phyloP scores from a whole-genome alignment of 1,140 invertebrate genomes.

The Drosophila athabasca region DNA sequence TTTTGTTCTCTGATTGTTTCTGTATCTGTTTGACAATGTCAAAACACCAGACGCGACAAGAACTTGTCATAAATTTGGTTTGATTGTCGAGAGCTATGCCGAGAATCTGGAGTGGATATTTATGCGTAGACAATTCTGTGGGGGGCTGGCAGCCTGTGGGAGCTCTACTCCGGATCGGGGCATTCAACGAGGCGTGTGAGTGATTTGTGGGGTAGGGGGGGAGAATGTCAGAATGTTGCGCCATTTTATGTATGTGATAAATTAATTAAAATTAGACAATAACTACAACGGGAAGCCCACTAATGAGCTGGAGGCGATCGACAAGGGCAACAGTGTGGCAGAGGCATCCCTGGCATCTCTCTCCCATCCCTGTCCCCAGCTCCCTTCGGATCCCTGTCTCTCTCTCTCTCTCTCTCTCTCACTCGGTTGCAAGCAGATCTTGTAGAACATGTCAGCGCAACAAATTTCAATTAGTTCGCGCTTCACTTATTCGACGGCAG shows the following conservation, averaged over 20 bases:
- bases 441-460: constrained; percentile 77
- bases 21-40: constrained; percentile 62
- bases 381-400: background rate
- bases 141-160: background rate
- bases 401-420: constrained; percentile 10
- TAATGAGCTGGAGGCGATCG: constrained; percentile 75
- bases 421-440: constrained; percentile 53
- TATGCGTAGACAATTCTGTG: constrained; percentile 36
- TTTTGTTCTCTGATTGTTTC: constrained; percentile 43
- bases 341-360: background rate
- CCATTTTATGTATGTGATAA: constrained; percentile 80
- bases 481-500: constrained; percentile 72
- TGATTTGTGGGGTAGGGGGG: constrained; percentile 60
- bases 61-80: constrained; percentile 72
- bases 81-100: constrained; percentile 64
- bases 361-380: background rate
- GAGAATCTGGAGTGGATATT: constrained; percentile 70
- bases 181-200: constrained; percentile 74
- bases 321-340: constrained; percentile 39
- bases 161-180: constrained; percentile 5
- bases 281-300: constrained; percentile 66
- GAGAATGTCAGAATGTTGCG: constrained; percentile 49
- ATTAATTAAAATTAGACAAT: constrained; percentile 83
- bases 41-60: constrained; percentile 47
- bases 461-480: constrained; percentile 83